Conservation (phyloP, 2,888 invertebrate species). For the Eupithecia subumbrata region DNA sequence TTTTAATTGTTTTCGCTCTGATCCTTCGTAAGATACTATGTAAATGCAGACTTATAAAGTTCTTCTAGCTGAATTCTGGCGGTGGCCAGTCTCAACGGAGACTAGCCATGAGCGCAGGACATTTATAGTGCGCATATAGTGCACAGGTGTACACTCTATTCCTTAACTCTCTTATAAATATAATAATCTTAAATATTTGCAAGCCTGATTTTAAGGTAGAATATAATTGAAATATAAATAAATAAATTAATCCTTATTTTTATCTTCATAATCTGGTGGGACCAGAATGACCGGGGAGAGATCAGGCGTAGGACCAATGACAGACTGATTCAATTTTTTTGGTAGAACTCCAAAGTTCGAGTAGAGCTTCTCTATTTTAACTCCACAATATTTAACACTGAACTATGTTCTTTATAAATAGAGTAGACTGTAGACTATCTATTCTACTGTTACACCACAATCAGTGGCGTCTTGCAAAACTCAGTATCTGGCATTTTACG, state of each 20-base stretch:
- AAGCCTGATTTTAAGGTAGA: too few relatives aligned
- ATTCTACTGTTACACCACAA: slow-evolving; percentile 28
- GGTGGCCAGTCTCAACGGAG: too few relatives aligned
- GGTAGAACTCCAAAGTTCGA: not conserved
- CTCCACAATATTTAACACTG: slow-evolving; percentile 13
- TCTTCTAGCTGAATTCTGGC: not conserved
- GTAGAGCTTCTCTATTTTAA: not conserved
- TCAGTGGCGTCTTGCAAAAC: slow-evolving; percentile 42
- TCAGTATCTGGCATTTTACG: slow-evolving; percentile 66
- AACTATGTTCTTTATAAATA: not conserved
- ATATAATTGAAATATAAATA: too few relatives aligned
- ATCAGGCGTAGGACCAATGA: not conserved
- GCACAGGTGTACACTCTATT: not conserved
- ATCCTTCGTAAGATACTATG: not conserved
- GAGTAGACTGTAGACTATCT: slow-evolving; percentile 16
- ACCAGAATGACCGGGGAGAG: not conserved
- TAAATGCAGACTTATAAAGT: not conserved
- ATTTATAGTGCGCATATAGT: not conserved
- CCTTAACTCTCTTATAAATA: not conserved
- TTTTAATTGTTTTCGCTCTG: not conserved
- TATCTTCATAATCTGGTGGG: not conserved
- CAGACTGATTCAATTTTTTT: not conserved
- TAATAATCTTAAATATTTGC: too few relatives aligned
- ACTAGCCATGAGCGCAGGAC: not conserved
- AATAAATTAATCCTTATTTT: too few relatives aligned